A percentile compares a stretch with the other conserved stretches of the same genome.
Conservation (phyloP, 2,888 invertebrate genomes). For the Cryptus viduatorius region DNA sequence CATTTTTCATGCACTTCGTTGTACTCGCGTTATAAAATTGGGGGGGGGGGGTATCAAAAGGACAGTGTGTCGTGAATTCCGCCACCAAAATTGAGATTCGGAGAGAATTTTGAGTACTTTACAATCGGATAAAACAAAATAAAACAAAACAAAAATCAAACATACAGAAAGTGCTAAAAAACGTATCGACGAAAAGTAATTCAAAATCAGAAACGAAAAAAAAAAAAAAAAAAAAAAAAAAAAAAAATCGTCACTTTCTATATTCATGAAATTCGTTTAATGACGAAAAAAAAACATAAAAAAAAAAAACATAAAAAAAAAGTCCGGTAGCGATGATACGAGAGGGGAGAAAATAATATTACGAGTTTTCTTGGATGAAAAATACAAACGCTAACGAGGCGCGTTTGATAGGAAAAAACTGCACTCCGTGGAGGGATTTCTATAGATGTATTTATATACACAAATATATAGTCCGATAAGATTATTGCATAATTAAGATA, state of each 20-base stretch:
- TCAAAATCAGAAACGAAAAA: no score
- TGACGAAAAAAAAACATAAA: neutral
- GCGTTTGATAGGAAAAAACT: neutral
- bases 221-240: neutral
- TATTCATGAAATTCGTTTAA: neutral
- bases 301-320: neutral
- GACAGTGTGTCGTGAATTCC: no score
- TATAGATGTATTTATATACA: neutral
- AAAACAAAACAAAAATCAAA: no score
- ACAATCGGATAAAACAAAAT: no score
- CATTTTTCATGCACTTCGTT: no score
- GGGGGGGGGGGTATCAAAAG: no score
- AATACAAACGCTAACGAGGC: conserved; percentile 1
- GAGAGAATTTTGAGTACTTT: no score
- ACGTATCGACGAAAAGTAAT: no score
- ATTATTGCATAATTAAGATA: conserved; percentile 67
- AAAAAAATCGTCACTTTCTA: neutral
- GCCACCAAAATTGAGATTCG: no score
- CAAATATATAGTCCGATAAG: conserved; percentile 38
- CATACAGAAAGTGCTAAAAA: no score
- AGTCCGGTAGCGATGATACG: neutral
- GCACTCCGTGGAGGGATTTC: neutral
- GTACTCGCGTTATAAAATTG: no score
- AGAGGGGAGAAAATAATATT: neutral
- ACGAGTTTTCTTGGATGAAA: neutral